Evolutionary conservation across 2,888 invertebrate genomes (phyloP), one percentile per base, ranked within the genome.

Genomic region (Xestia sexstrigata): DNA sequence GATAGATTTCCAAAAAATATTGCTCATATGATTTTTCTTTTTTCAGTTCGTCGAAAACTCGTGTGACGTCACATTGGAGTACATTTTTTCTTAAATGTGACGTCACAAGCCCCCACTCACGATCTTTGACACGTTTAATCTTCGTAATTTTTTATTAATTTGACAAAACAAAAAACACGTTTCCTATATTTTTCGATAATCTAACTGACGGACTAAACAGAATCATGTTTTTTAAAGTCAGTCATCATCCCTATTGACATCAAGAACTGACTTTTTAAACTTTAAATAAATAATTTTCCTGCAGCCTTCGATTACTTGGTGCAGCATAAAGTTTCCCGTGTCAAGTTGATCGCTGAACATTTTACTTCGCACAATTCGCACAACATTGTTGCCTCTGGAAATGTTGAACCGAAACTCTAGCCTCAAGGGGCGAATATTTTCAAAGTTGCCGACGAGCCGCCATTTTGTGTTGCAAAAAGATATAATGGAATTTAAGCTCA

Each of bases 361-460:
- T 83, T 69, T 74, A 76, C 76, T 81, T 87, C 71, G 78, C 65
- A 81, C 76, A 87, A 78, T 85, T 83, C 39, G 26, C 63, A 70
- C 62, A 76, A 86, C 75, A 76, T 85, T 82, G 79, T 80, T 73
- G 77, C 74, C 68, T 68, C 55, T 73, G 69, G 60, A 74, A 78
- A 74, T 52, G 81, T 73, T 72, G 73, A 68, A 79, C 72, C 78
- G 77, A 82, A 87, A 87, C 73, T 85, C 76, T 70, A 62, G 58
- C 74, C 86, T 75, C 84, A 67, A 76, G 87, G 83, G 88, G 77
- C 81, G 78, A 82, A 88, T 86, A 86, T 85, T 86, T 89, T 85
- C 74, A 81, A 86, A 86, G 78, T 79, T 88, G 63, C 68, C 76
- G 79, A 76, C 71, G 81, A 86, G 71, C 70, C 81, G 72, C 79